Evolutionary conservation across 2,888 invertebrate species (phyloP).

Genomic region (Monoplex corrugatus): DNA sequence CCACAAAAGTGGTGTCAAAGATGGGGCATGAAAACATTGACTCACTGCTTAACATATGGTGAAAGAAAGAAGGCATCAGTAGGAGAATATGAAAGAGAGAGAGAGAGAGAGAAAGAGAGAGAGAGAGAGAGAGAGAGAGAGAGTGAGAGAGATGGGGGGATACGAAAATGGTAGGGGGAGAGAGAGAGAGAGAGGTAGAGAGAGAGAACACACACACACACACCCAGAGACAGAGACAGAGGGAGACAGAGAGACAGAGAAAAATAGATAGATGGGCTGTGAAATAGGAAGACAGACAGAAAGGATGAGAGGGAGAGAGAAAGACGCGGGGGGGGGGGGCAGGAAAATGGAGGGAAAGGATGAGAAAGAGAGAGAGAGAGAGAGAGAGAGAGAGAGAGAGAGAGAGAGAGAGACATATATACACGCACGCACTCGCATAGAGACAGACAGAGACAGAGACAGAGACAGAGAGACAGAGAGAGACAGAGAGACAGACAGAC

Average conservation of each 20-base stretch:
- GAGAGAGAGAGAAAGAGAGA: background rate
- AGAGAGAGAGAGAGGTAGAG: background rate
- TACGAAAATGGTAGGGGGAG: background rate
- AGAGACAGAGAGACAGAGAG: background rate
- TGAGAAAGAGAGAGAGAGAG: background rate
- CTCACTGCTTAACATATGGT: no score
- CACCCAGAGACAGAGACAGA: background rate
- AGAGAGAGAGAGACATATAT: background rate
- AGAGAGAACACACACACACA: background rate
- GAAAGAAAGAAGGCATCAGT: slow-evolving; percentile 1
- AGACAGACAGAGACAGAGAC: background rate
- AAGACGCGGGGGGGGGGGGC: background rate
- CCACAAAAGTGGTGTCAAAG: no score
- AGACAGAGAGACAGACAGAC: background rate
- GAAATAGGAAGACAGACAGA: background rate
- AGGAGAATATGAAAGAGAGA: background rate
- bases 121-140: background rate
- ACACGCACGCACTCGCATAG: background rate
- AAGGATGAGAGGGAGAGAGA: background rate
- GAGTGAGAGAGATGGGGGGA: background rate
- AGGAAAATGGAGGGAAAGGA: background rate
- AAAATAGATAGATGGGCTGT: background rate
- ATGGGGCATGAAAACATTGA: no score
- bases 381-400: background rate
- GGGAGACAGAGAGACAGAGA: background rate